Base-by-base conservation (phyloP, 2,113 vertebrate species). In the Cichladusa arquata region DNA sequence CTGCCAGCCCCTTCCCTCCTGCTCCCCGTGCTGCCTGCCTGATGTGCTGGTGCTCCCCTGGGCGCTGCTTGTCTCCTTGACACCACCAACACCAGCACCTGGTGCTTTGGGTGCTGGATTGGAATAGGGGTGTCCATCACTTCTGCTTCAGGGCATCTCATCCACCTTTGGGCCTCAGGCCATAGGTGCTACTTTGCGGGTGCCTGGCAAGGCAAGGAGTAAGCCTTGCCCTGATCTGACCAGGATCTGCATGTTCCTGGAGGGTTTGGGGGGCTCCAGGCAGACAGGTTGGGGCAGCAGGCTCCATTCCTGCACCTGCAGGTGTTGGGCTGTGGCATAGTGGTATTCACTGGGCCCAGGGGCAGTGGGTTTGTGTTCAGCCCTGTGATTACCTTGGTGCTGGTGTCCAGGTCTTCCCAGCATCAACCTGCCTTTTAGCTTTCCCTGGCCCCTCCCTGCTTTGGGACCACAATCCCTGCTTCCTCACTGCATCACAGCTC, bases 11-110 rank as follows among this genome's bases (percentile, higher is more conserved):
- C 33, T 53, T 64, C 28, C 38, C n/a, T 42, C 12, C 70, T 54
- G 44, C 13, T 45, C 36, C 66, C 40, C 0, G 0, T 73, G 83
- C 50, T 93, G 51, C 38, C 29, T 0, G 1, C 5, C 15, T 14
- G 48, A 48, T 53, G 60, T 16, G 54, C 67, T 91, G 38, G 2
- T 62, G 61, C 70, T 72, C 31, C 61, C 28, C 54, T 62, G 60
- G 42, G 31, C 1, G 3, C 51, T 92, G 74, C 51, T 88, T 83
- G 53, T 76, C 54, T 72, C 34, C 65, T 56, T 1, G 3, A 24
- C 40, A 8, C 42, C 12, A 18, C 44, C 45, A 44, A n/a, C 5
- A 6, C 42, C 54, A 61, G 54, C 0, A 1, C 47, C 50, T 26
- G 10, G 25, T 95, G 61, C 40, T 69, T 87, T 10, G 5, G 20